Evolutionary conservation across 37 sponge, comb jelly and placozoan species (phyloP).

Genomic region (Tethya wilhelma): DNA sequence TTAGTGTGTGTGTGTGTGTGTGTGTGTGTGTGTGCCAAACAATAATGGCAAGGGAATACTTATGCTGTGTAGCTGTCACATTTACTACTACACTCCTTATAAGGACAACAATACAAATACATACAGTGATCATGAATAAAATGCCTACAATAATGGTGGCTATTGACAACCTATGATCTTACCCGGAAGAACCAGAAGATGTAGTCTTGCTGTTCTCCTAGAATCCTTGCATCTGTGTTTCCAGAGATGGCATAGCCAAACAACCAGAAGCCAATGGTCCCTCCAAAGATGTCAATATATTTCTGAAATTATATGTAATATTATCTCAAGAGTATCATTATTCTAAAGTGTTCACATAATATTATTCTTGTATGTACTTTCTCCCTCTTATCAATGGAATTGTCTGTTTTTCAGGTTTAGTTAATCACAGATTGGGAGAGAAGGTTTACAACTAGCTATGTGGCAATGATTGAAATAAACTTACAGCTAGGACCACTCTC

Average conservation of each 20-base stretch:
- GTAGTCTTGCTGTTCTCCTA: slow-evolving; percentile 75
- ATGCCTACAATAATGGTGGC: neutral
- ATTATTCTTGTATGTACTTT: too few species aligned
- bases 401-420: neutral
- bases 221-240: slow-evolving; percentile 22
- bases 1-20: too few species aligned
- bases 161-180: neutral
- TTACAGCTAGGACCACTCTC: slow-evolving; percentile 79
- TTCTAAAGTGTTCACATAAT: too few species aligned
- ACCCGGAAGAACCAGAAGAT: slow-evolving; percentile 73
- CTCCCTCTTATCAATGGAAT: too few species aligned
- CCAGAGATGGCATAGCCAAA: slow-evolving; percentile 87
- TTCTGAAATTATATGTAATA: slow-evolving; percentile 34
- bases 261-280: slow-evolving; percentile 76
- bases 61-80: too few species aligned
- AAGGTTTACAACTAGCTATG: neutral
- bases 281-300: slow-evolving; percentile 73
- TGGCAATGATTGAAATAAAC: slow-evolving; percentile 15
- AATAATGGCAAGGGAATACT: too few species aligned
- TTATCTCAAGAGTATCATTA: neutral
- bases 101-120: too few species aligned
- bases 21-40: too few species aligned
- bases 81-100: too few species aligned
- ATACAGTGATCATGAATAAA: neutral
- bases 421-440: neutral